Percentiles rank a stretch among this genome's conserved stretches.
Evolutionary conservation across 2,797 vertebrate species (phyloP).

Genomic region (Parauchenoglanis punctatus): DNA sequence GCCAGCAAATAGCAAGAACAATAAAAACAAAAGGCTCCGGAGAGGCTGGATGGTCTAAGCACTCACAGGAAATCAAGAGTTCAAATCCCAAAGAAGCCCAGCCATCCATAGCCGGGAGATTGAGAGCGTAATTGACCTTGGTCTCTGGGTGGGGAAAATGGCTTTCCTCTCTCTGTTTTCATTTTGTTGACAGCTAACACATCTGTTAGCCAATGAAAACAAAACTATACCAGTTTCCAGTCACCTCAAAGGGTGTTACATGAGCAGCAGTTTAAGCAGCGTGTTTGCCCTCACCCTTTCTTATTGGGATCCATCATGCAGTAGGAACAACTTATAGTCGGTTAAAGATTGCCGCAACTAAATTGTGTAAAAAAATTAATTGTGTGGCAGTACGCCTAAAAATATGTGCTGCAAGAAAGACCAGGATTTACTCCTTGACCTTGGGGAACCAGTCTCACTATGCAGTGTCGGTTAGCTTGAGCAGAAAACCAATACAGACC

Average conservation of each 20-base stretch:
- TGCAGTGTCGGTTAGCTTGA: background rate
- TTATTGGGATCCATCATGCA: background rate
- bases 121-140: background rate
- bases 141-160: background rate
- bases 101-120: background rate
- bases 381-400: background rate
- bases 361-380: background rate
- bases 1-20: constrained; percentile 52
- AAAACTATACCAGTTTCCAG: background rate
- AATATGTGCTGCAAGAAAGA: background rate
- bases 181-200: background rate
- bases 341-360: background rate
- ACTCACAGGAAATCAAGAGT: background rate
- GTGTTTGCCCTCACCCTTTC: background rate
- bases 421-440: background rate
- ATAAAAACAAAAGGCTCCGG: constrained; percentile 34
- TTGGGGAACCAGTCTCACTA: constrained; percentile 1
- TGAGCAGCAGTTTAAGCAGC: background rate
- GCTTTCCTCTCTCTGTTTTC: background rate
- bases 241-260: background rate
- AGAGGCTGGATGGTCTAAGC: background rate
- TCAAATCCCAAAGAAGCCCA: constrained; percentile 12
- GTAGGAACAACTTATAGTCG: background rate
- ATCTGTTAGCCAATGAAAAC: background rate
- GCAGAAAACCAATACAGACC: background rate